A percentile compares a stretch with the other conserved stretches of the same genome.
Evolutionary conservation across 64 coral and sea anemone genomes (phyloP).

Genomic region (Porites lutea): DNA sequence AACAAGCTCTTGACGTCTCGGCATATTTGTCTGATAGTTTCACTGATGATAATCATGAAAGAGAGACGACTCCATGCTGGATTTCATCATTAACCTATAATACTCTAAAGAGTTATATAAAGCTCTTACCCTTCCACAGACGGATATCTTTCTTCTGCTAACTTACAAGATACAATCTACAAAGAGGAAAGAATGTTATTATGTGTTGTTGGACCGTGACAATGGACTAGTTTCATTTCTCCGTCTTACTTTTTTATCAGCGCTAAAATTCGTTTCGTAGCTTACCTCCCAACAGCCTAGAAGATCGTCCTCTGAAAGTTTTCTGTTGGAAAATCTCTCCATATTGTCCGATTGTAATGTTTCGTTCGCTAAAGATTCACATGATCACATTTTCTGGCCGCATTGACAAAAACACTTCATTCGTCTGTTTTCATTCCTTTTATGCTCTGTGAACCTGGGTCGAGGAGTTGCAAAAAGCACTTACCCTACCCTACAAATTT

Average conservation of each 20-base stretch:
- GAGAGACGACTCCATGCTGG: too few relatives aligned
- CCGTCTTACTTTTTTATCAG: too few relatives aligned
- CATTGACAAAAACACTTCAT: too few relatives aligned
- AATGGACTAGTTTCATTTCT: background rate
- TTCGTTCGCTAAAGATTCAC: too few relatives aligned
- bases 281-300: slow-evolving; percentile 49
- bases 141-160: slow-evolving; percentile 13
- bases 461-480: background rate
- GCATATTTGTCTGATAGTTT: too few relatives aligned
- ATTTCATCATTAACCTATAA: too few relatives aligned
- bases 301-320: slow-evolving; percentile 33
- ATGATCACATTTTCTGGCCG: too few relatives aligned
- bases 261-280: background rate
- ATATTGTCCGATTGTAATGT: background rate
- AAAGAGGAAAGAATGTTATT: background rate
- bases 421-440: background rate
- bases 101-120: background rate
- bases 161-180: slow-evolving; percentile 26
- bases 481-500: background rate
- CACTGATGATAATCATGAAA: too few relatives aligned
- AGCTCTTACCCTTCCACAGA: slow-evolving; percentile 21
- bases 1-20: too few relatives aligned
- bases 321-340: background rate
- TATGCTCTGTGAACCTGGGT: background rate
- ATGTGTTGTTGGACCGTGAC: background rate